Percentiles rank a stretch among this genome's conserved stretches.
Evolutionary conservation across 2,888 invertebrate species (phyloP).

Genomic region (Ormyrus nitidulus): DNA sequence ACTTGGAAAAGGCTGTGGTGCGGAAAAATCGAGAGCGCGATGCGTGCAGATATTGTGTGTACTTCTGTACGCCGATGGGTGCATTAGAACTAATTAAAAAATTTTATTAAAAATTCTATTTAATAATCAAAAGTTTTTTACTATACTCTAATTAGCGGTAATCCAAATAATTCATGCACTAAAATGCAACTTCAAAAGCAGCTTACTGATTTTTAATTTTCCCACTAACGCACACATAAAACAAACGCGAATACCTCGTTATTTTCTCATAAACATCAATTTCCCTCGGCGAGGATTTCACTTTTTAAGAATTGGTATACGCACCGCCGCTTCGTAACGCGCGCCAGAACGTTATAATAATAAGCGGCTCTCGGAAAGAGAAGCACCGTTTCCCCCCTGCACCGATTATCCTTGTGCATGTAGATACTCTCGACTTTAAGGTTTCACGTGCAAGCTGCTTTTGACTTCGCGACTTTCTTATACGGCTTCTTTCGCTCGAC

Average conservation of each 20-base stretch:
- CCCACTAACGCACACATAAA: constrained; percentile 4
- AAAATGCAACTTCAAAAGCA: constrained; percentile 10
- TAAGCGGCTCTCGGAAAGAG: constrained; percentile 7
- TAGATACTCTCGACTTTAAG: constrained; percentile 37
- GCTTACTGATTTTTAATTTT: constrained; percentile 27
- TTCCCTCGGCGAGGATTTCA: constrained; percentile 36
- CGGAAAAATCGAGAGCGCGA: constrained; percentile 49
- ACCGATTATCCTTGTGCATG: constrained; percentile 40
- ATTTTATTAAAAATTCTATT: not conserved
- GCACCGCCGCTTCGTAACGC: constrained; percentile 27
- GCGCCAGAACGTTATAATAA: constrained; percentile 22
- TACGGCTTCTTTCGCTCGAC: constrained; percentile 30
- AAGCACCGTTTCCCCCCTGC: constrained; percentile 31
- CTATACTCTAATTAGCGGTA: too few species aligned
- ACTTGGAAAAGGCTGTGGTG: constrained; percentile 43
- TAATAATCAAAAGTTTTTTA: too few species aligned
- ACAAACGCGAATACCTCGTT: constrained; percentile 31
- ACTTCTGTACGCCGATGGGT: not conserved
- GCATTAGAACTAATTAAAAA: constrained; percentile 36
- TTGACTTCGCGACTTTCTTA: constrained; percentile 25
- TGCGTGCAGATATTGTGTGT: not conserved
- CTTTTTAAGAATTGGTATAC: constrained; percentile 43
- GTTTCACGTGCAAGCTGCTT: constrained; percentile 34
- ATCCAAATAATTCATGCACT: too few species aligned
- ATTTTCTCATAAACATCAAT: constrained; percentile 44